Evolutionary conservation across 2,797 vertebrate species (phyloP).

Genomic region (Coregonus suidteri): DNA sequence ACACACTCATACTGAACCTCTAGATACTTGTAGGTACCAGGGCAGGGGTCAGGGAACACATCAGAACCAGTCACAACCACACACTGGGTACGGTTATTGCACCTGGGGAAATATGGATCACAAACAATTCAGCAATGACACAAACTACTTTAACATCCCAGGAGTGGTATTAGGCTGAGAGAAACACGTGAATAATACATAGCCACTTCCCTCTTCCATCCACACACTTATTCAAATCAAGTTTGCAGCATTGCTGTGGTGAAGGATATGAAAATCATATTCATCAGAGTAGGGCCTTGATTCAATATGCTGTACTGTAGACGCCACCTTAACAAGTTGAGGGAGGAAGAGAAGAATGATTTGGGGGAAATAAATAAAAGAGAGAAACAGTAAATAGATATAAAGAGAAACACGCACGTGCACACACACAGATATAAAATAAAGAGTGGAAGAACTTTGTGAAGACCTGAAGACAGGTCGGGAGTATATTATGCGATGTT

Average conservation of each 20-base stretch:
- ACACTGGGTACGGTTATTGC: slow-evolving; percentile 99
- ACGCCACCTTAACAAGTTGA: background rate
- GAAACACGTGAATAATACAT: slow-evolving; percentile 45
- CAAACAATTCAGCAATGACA: slow-evolving; percentile 71
- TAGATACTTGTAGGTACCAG: slow-evolving; percentile 99
- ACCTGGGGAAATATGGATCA: slow-evolving; percentile 75
- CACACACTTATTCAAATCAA: slow-evolving; percentile 18
- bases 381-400: background rate
- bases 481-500: slow-evolving; percentile 50
- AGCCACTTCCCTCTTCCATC: slow-evolving; percentile 3
- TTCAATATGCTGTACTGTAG: background rate
- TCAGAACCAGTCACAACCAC: slow-evolving; percentile 98
- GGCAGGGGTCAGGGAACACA: slow-evolving; percentile 99
- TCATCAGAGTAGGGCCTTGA: slow-evolving; percentile 40
- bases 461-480: slow-evolving; percentile 54
- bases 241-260: slow-evolving; percentile 54
- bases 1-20: slow-evolving; percentile 99
- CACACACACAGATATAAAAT: background rate
- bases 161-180: slow-evolving; percentile 53
- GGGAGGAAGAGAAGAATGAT: no score
- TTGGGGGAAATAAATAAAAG: background rate
- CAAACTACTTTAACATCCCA: slow-evolving; percentile 29
- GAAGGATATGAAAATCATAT: slow-evolving; percentile 61
- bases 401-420: background rate
- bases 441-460: background rate